Base-by-base conservation (phyloP, 2,113 vertebrate species). In the Carollia perspicillata region DNA sequence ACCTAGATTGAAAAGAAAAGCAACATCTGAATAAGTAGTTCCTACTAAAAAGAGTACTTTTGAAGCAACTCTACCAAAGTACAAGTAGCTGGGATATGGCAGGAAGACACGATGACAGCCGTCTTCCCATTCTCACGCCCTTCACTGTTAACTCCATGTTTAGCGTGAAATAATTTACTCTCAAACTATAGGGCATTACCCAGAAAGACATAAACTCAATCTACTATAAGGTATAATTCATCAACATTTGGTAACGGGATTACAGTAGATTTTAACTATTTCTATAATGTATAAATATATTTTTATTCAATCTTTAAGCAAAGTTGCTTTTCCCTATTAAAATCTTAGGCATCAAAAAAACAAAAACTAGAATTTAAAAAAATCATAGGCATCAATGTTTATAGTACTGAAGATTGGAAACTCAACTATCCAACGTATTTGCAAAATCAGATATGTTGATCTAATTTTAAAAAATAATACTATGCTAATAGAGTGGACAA, bases 1-100 rank as follows among this genome's bases (percentile, higher is more conserved):
- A 99, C 99, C 99, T 99, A 98, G 93, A 97, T 93, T 81, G 63
- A 89, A 96, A 94, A 97, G 53, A 47, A 95, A 42, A 95, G 12
- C 9, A 78, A 55, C 3, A 90, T 51, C 4, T 87, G 58, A 91
- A 6, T 72, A 93, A 77, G 37, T 13, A 87, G 16, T 18, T 93
- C 37, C 66, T 66, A 83, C 3, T 81, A 42, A 18, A 72, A 77
- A 68, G 42, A 94, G 4, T 30, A 75, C 13, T 75, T 93, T 49
- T 78, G 22, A 84, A 90, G 37, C 37, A 97, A 86, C 47, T 92
- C 42, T 72, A 87, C 58, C 75, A 90, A 93, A 78, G 37, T 20
- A 89, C 14, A 95, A 55, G 20, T 65, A 37, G 35, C 0, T 30
- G 16, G 22, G 49, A 94, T 69, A 66, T 1, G 10, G n/a, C 49